Base-by-base conservation (phyloP, 2,888 invertebrate species). In the Drosophila gaucha region DNA sequence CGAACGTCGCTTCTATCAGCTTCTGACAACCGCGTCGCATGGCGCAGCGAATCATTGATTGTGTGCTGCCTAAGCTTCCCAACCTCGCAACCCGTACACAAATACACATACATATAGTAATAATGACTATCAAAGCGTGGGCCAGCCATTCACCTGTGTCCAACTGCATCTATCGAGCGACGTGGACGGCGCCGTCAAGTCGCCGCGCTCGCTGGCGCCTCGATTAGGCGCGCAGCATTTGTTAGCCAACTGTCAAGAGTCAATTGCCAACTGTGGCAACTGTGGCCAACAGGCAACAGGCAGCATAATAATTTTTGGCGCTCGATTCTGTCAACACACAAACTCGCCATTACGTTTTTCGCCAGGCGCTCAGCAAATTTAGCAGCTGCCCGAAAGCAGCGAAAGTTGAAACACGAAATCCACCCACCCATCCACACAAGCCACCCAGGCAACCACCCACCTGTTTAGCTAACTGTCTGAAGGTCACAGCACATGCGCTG, bases 401-500 rank as follows among this genome's bases (percentile, higher is more conserved):
- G 72, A 36, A 71, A 73, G 58, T 59, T 49, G 18, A n/a, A n/a
- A 8, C 9, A n/a, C 28, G 2, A 6, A 14, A 33, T 10, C 31
- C 26, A 39, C 16, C 30, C n/a, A 62, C n/a, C n/a, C n/a, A n/a
- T n/a, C n/a, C n/a, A n/a, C n/a, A n/a, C 9, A 10, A 31, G 2
- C n/a, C 31, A 5, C 16, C 26, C 55, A n/a, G n/a, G n/a, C n/a
- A n/a, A n/a, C 26, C n/a, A 44, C 43, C 33, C 33, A 18, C 41
- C 33, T 20, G 28, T 6, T 8, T 10, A 2, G 18, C 46, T 16
- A 36, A 24, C 16, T 33, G 33, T 26, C 62, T 88, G 87, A 90
- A 89, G 90, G 89, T 89, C 89, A 90, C 44, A 50, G 52, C 82
- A 74, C 90, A 86, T 88, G 89, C 89, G 89, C 90, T 59, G 18